Base-by-base conservation (phyloP, 2,797 vertebrate genomes). In the Chaenodraco wilsoni region DNA sequence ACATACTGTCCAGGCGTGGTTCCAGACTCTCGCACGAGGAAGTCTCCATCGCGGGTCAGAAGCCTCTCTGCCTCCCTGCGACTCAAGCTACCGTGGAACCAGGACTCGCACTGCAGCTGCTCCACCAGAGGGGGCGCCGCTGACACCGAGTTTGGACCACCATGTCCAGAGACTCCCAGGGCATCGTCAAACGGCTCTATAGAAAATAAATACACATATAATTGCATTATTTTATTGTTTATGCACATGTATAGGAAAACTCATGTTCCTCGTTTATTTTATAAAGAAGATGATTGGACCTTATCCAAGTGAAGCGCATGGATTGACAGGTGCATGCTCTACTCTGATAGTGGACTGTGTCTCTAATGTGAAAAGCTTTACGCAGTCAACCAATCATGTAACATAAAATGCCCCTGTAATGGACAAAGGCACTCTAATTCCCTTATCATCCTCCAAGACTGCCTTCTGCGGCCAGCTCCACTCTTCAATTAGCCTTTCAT, bases 151-250 rank as follows among this genome's bases (percentile, higher is more conserved):
- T 84, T 21, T 60, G 87, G 73, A 14, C 83, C 85, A 19, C 93
- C 3, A 74, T 89, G 55, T 72, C 86, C 92, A 21, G 95, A 66
- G 81, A 93, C 95, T 2, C 95, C 94, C 46, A 99, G 93, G 8
- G 98, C 97, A 5, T 99, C 97, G 62, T 99, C 97, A 7, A 99
- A 98, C 3, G 98, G 98, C 82, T 98, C 98, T 99, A 83, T 0
- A 66, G 57, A 84, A 67, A 72, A 37, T 6, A 48, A 55, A 58
- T 9, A 77, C 9, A 74, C 1, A 72, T 0, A 63, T 0, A 63
- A 50, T 45, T 54, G 19, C 44, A 41, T 48, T n/a, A 52, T 23
- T 54, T 17, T 15, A 17, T 45, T 50, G 15, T 16, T 14, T 37
- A 37, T 37, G 33, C 9, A n/a, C 51, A 50, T 15, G 2, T 5